These are phyloP conservation scores for Alfaro cultratus DNA, from an alignment of 2,797 vertebrate species.

Conservation along the genomic window DNA sequence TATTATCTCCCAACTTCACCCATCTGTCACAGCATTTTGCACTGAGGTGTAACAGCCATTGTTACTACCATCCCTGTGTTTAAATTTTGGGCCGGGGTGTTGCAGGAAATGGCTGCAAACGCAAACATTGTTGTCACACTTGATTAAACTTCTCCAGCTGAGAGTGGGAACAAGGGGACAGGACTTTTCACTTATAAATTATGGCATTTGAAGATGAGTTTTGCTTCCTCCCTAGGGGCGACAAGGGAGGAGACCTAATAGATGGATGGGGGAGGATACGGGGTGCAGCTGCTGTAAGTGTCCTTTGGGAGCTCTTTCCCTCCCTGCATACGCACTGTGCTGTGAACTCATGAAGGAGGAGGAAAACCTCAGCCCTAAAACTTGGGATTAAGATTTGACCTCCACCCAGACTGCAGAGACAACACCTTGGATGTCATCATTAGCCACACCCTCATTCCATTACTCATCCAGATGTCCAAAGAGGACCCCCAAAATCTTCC, in stretches of 20 bases:
- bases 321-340: conserved; percentile 39
- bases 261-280: conserved; percentile 7
- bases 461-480: conserved; percentile 54
- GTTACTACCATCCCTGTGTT: conserved; percentile 26
- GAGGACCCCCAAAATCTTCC: conserved; percentile 25
- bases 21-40: conserved; percentile 8
- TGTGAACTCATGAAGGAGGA: conserved; percentile 39
- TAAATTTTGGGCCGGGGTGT: conserved; percentile 22
- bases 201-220: conserved; percentile 50
- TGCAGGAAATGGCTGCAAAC: conserved; percentile 36
- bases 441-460: conserved; percentile 42
- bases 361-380: conserved; percentile 34
- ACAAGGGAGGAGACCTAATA: conserved; percentile 32
- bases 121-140: conserved; percentile 51
- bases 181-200: conserved; percentile 29
- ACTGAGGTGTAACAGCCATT: conserved; percentile 15
- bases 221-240: conserved; percentile 47
- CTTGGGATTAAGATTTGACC: conserved; percentile 40
- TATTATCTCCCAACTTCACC: background rate
- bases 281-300: conserved; percentile 55
- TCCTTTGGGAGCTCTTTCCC: conserved; percentile 52
- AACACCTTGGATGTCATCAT: conserved; percentile 60
- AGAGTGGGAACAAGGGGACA: conserved; percentile 31
- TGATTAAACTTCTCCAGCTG: conserved; percentile 42
- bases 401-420: conserved; percentile 74